phyloP scores from a whole-genome alignment of 2,113 vertebrate genomes.

The Phrynosoma blainvillii region DNA sequence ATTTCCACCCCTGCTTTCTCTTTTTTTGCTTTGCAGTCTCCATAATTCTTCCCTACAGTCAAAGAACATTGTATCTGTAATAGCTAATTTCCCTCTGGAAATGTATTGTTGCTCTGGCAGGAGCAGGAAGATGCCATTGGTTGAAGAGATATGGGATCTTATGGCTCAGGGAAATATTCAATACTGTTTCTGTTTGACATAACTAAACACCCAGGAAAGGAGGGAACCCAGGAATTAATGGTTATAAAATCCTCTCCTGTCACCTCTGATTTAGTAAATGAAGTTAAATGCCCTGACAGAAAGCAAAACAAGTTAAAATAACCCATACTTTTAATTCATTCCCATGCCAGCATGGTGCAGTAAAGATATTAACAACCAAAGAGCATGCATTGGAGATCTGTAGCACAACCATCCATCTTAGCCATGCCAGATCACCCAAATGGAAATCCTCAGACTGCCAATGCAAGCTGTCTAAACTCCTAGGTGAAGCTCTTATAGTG shows the following conservation, averaged over 20 bases:
- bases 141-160: neutral
- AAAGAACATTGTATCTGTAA: neutral
- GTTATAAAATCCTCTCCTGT: conserved; percentile 51
- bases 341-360: neutral
- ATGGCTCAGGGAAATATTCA: neutral
- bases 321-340: neutral
- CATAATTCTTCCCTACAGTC: neutral
- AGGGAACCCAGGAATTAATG: fast-evolving
- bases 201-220: neutral
- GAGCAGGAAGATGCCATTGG: conserved; percentile 23
- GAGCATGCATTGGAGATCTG: neutral
- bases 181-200: neutral
- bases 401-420: conserved; percentile 34
- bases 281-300: conserved; percentile 30
- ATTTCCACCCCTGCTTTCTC: conserved; percentile 33
- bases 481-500: too few relatives aligned
- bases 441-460: conserved; percentile 41
- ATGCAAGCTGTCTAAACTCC: conserved; percentile 5
- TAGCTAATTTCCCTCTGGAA: conserved; percentile 30
- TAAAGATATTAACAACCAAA: conserved; percentile 38
- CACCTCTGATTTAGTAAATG: conserved; percentile 55
- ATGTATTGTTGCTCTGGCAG: neutral
- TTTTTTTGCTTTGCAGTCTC: neutral
- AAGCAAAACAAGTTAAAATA: conserved; percentile 13
- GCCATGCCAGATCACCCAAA: conserved; percentile 7